These are phyloP conservation scores for Tachypleus tridentatus DNA, from an alignment of 1,140 invertebrate genomes.

Conservation along the genomic window DNA sequence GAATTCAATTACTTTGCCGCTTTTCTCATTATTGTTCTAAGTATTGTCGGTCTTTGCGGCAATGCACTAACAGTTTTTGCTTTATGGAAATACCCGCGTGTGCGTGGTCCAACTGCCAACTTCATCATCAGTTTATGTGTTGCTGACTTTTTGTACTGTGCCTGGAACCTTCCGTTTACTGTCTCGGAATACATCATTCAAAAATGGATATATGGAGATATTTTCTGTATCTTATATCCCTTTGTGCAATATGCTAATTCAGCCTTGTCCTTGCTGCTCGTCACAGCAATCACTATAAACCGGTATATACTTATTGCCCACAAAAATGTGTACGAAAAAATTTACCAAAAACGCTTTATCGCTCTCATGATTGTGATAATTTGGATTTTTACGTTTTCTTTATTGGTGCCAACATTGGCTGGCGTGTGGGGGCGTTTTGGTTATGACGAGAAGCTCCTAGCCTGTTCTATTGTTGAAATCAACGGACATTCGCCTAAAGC, in stretches of 20 bases:
- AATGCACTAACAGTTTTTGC: conserved; percentile 16
- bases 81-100: conserved; percentile 2
- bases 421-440: conserved; percentile 71
- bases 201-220: conserved; percentile 61
- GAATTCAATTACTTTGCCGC: conserved; percentile 3
- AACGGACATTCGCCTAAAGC: conserved; percentile 63
- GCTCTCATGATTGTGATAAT: conserved; percentile 38
- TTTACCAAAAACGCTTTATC: conserved; percentile 12
- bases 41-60: conserved; percentile 12
- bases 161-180: conserved; percentile 56
- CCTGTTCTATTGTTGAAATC: conserved; percentile 41
- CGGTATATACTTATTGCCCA: conserved; percentile 44
- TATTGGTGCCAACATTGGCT: conserved; percentile 57
- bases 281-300: conserved; percentile 79
- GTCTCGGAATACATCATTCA: conserved; percentile 1
- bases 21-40: conserved; percentile 8
- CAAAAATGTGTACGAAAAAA: conserved; percentile 1
- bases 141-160: conserved; percentile 71
- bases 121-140: conserved; percentile 73
- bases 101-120: conserved; percentile 59
- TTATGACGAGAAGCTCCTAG: conserved; percentile 39
- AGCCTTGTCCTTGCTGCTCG: conserved; percentile 67
- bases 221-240: conserved; percentile 66
- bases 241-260: conserved; percentile 82
- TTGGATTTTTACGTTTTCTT: conserved; percentile 51